phyloP scores from a whole-genome alignment of 2,797 vertebrate species.

The Margarornis squamiger region DNA sequence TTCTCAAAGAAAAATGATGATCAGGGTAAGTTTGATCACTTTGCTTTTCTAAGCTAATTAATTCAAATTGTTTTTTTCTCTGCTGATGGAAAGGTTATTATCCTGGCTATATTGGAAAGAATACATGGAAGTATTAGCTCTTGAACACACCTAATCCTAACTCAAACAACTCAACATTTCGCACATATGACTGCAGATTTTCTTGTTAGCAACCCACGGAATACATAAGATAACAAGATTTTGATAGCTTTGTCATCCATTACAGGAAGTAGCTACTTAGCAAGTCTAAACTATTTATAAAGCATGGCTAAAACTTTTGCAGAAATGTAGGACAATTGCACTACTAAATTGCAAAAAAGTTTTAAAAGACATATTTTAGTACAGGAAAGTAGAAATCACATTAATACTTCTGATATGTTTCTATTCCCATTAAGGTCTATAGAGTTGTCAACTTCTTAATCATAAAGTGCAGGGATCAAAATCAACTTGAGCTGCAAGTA shows the following conservation, averaged over 20 bases:
- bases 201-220: neutral
- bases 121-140: neutral
- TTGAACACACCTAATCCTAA: neutral
- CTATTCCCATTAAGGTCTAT: neutral
- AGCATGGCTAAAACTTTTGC: neutral
- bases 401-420: neutral
- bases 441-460: neutral
- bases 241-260: neutral
- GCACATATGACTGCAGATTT: neutral
- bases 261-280: slow-evolving; percentile 14
- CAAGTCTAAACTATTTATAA: neutral
- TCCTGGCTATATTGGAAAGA: neutral
- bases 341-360: neutral
- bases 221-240: neutral
- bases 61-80: neutral
- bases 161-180: neutral
- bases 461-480: neutral
- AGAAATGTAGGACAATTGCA: neutral
- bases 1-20: neutral
- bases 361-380: neutral
- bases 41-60: neutral
- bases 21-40: neutral
- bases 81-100: neutral
- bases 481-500: neutral
- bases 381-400: neutral